These are phyloP conservation scores for Nyctereutes procyonoides DNA, from an alignment of 2,113 vertebrate genomes.

Conservation along the genomic window DNA sequence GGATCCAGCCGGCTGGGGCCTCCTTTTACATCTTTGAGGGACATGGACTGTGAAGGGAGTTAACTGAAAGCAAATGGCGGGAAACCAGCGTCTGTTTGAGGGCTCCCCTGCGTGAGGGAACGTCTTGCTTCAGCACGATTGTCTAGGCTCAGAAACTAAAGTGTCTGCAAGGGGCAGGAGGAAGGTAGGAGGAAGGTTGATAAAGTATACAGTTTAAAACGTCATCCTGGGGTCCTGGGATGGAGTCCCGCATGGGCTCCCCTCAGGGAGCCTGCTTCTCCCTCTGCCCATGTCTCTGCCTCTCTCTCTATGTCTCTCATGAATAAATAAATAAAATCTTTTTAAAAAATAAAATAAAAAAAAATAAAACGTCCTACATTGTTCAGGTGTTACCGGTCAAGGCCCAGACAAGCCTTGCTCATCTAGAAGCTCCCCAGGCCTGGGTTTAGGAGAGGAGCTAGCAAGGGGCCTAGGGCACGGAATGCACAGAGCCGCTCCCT, in stretches of 20 bases:
- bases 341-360: too few relatives aligned
- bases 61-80: neutral
- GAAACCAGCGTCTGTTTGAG: neutral
- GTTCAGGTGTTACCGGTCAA: neutral
- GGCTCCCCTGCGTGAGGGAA: neutral
- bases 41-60: neutral
- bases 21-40: neutral
- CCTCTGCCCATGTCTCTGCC: too few relatives aligned
- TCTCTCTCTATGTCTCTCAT: too few relatives aligned
- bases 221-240: neutral
- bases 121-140: neutral
- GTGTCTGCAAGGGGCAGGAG: neutral
- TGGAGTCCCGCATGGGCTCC: too few relatives aligned
- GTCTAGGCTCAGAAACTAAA: slow-evolving; percentile 51
- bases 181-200: neutral
- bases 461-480: neutral
- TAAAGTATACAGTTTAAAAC: neutral
- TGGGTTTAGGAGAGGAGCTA: neutral
- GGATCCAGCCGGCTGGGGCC: neutral
- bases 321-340: too few relatives aligned
- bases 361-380: neutral
- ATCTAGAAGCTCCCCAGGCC: neutral
- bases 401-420: neutral
- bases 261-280: too few relatives aligned
- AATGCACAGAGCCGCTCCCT: neutral